phyloP scores from a whole-genome alignment of 2,888 invertebrate genomes.

The Nephrocerus scutellatus region DNA sequence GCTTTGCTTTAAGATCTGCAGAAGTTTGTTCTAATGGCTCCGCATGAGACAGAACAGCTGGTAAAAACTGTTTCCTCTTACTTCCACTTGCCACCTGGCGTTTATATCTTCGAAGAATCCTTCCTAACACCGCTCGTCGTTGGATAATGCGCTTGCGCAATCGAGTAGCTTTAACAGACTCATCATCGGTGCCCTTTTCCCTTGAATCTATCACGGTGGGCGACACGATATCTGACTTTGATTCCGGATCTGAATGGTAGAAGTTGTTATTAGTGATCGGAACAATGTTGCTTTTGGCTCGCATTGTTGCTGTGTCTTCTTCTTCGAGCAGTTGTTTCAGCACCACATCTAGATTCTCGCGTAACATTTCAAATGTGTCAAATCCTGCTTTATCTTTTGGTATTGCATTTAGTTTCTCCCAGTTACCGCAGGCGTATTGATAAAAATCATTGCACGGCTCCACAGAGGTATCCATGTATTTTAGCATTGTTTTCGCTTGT shows the following conservation, averaged over 20 bases:
- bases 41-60: no score
- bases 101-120: constrained; percentile 34
- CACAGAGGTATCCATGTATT: constrained; percentile 64
- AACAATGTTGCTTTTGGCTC: constrained; percentile 16
- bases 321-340: constrained; percentile 61
- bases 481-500: constrained; percentile 65
- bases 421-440: constrained; percentile 79
- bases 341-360: constrained; percentile 69
- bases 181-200: constrained; percentile 16
- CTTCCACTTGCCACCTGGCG: constrained; percentile 29
- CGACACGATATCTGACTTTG: constrained; percentile 25
- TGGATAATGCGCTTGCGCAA: constrained; percentile 35
- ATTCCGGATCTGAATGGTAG: constrained; percentile 23
- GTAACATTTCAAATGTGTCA: constrained; percentile 83
- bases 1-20: constrained; percentile 73
- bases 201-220: constrained; percentile 2
- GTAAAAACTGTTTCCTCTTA: no score
- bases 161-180: constrained; percentile 23
- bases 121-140: constrained; percentile 30
- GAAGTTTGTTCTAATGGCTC: no score
- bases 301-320: constrained; percentile 5
- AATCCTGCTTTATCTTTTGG: constrained; percentile 83
- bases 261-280: constrained; percentile 25
- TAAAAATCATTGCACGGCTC: constrained; percentile 81
- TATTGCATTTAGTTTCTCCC: constrained; percentile 76